Evolutionary conservation across 2,797 vertebrate genomes (phyloP).

Genomic region (Scolopax bukidnonensis): DNA sequence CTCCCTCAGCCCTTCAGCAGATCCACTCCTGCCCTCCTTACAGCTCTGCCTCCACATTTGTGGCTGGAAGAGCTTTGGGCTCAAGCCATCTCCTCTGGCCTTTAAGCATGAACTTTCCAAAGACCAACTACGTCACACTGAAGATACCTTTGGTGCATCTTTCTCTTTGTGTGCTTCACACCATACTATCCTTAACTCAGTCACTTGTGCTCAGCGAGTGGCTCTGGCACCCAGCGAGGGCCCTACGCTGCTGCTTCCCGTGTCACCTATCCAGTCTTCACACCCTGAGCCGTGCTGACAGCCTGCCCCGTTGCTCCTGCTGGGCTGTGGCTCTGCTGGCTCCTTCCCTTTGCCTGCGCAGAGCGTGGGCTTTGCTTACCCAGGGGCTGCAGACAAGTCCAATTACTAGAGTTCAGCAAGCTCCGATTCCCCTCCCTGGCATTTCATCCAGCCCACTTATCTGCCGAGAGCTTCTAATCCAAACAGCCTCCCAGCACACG

Average conservation of each 20-base stretch:
- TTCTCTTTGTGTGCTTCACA: background rate
- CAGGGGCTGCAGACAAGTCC: background rate
- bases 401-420: constrained; percentile 57
- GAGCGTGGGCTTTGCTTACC: background rate
- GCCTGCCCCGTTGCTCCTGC: background rate
- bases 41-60: background rate
- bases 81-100: background rate
- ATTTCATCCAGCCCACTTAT: constrained; percentile 53
- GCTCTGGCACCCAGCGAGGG: background rate
- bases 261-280: background rate
- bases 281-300: background rate
- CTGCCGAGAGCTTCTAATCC: constrained; percentile 44
- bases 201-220: background rate
- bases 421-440: constrained; percentile 50
- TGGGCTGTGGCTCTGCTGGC: background rate
- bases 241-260: fast-evolving
- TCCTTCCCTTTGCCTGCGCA: background rate
- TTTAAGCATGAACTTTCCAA: background rate
- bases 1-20: background rate
- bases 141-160: background rate
- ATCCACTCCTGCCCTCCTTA: background rate
- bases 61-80: background rate
- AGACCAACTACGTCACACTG: background rate
- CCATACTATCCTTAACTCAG: background rate
- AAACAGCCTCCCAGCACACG: constrained; percentile 58